phyloP scores from a whole-genome alignment of 2,113 vertebrate species.

The Corydoras maculifer region DNA sequence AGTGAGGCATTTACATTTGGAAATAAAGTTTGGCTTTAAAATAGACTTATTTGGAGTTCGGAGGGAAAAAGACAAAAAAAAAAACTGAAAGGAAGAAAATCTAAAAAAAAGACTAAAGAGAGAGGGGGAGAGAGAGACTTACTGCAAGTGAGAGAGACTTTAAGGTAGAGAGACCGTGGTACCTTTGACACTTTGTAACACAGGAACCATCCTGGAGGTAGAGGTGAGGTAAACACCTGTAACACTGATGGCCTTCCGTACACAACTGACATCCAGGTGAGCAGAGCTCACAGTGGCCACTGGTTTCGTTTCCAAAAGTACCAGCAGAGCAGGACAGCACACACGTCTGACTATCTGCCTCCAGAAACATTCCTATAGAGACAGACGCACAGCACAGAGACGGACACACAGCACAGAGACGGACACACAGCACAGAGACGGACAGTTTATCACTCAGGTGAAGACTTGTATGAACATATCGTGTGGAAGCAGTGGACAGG shows the following conservation, averaged over 20 bases:
- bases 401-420: too few relatives aligned
- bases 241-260: constrained; percentile 53
- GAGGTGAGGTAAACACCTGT: constrained; percentile 59
- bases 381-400: too few relatives aligned
- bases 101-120: too few relatives aligned
- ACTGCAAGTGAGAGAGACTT: too few relatives aligned
- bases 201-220: constrained; percentile 68
- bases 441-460: too few relatives aligned
- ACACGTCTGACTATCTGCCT: constrained; percentile 62
- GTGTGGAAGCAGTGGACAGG: neutral
- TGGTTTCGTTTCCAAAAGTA: constrained; percentile 62
- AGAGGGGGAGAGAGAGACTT: too few relatives aligned
- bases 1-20: too few relatives aligned
- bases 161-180: neutral
- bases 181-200: constrained; percentile 33
- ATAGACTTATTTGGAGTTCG: too few relatives aligned
- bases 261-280: constrained; percentile 67
- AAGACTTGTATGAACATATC: neutral
- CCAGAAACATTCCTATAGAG: constrained; percentile 16
- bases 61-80: too few relatives aligned
- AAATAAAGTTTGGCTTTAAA: too few relatives aligned
- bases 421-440: too few relatives aligned
- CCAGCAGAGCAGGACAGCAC: constrained; percentile 65
- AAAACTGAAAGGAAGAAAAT: too few relatives aligned
- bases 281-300: constrained; percentile 73